Evolutionary conservation across 2,888 invertebrate genomes (phyloP), one percentile per base, ranked within the genome.

Genomic region (Polylopha cassiicola): DNA sequence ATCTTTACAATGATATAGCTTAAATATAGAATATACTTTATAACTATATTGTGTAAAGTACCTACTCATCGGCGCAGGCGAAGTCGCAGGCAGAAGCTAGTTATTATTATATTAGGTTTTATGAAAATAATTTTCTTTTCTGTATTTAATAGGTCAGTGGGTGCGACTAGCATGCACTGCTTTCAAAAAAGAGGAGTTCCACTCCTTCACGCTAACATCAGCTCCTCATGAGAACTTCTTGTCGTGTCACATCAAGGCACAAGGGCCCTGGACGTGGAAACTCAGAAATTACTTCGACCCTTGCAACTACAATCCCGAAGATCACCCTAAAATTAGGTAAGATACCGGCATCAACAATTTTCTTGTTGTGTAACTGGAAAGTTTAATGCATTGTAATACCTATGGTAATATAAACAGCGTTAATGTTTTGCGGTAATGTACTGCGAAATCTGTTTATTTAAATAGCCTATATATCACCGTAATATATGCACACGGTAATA

Each of bases 241-340:
- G 6, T 96, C 97, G 2, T 95, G 97, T 60, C 98, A 98, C 68
- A 98, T 98, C 51, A 98, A 98, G 52, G 89, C 89, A 0, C 89
- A 89, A 65, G 91, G 98, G 0, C 97, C 97, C 0, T 98, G 97
- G 97, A 98, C 98, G 0, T 98, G 97, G 97, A 97, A 98, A 58
- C 80, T 98, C 11, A 88, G 98, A 28, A 97, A 97, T 70, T 96
- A 95, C 63, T 97, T 97, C 61, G 96, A 97, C 73, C 96, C 97
- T 0, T 95, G 94, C 72, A 96, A 97, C 65, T 95, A 91, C 58
- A 95, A 92, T 68, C 90, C 93, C 0, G 95, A 95, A 51, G 92
- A 92, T 57, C 93, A 92, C 58, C 95, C 95, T 0, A 94, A 94
- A 71, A 92, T 94, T 39, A 77, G 86, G 86, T 85, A 55, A 33